phyloP scores from a whole-genome alignment of 2,888 invertebrate genomes.

The Onchidella celtica region DNA sequence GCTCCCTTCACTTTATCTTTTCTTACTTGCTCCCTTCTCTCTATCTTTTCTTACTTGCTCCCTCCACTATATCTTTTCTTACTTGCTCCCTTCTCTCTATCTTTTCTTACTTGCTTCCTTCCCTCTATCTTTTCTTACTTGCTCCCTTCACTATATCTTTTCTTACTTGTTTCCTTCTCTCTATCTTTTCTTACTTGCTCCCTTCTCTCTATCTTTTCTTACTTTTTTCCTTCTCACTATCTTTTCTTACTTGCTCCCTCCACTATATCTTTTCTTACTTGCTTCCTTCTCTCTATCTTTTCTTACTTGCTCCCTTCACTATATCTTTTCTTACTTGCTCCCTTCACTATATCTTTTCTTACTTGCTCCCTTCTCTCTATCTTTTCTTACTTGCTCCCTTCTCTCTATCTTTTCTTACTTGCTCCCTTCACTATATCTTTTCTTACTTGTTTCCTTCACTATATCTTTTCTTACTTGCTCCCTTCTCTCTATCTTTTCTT shows the following conservation, averaged over 20 bases:
- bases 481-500: too few relatives aligned
- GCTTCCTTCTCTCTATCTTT: not conserved
- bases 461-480: too few relatives aligned
- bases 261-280: too few relatives aligned
- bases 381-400: too few relatives aligned
- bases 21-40: not conserved
- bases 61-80: not conserved
- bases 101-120: not conserved
- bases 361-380: too few relatives aligned
- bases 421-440: too few relatives aligned
- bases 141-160: not conserved
- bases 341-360: too few relatives aligned
- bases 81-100: not conserved
- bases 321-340: too few relatives aligned
- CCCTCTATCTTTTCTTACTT: not conserved
- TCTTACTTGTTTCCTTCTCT: too few relatives aligned
- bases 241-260: not conserved
- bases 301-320: not conserved
- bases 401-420: too few relatives aligned
- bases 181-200: not conserved
- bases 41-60: not conserved
- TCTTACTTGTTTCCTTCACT: too few relatives aligned
- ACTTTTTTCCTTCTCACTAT: not conserved
- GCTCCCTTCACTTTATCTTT: not conserved
- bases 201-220: not conserved